Base-by-base conservation (phyloP, 2,113 vertebrate species). In the Setophaga petechia region DNA sequence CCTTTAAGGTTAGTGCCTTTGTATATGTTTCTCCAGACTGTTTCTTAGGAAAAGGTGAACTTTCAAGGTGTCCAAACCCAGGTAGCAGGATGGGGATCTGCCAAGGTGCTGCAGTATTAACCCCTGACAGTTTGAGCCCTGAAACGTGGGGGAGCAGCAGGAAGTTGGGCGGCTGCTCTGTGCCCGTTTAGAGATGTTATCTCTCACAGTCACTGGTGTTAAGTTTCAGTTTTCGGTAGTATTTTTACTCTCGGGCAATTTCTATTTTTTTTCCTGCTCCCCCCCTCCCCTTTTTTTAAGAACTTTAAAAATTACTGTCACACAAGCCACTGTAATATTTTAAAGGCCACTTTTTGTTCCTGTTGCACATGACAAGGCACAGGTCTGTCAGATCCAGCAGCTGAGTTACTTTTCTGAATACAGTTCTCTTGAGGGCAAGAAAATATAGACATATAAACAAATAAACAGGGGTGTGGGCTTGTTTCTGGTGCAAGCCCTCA, bases 201-300 rank as follows among this genome's bases (percentile, higher is more conserved):
- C 90, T 93, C 43, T 67, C 44, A 5, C 72, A 67, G 24, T 43
- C 68, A 33, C 3, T 49, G 55, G 11, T 84, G 83, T 54, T 44
- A 90, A 86, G 90, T 96, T 97, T 96, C 96, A 83, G 85, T 68
- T 97, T 94, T 95, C 44, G 0, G 88, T 94, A 58, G 65, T 95
- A 92, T 88, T 96, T 96, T 96, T 96, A 94, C 65, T 84, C 83
- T 84, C 22, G 49, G 61, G 68, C 84, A 80, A 37, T 66, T n/a
- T 15, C 11, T 47, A 9, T 19, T 5, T 13, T 23, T 54, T n/a
- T 7, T 25, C 12, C 20, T n/a, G 12, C 31, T 4, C 20, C 30
- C 28, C 28, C 4, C 12, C 18, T 15, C 4, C 9, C 23, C 8
- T 13, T 44, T 61, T 39, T 72, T 55, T 35, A 92, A 83, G 41